A percentile compares a stretch with the other conserved stretches of the same genome.
These are phyloP conservation scores for Drosophila neotestacea DNA, from an alignment of 2,888 invertebrate species.

Conservation along the genomic window DNA sequence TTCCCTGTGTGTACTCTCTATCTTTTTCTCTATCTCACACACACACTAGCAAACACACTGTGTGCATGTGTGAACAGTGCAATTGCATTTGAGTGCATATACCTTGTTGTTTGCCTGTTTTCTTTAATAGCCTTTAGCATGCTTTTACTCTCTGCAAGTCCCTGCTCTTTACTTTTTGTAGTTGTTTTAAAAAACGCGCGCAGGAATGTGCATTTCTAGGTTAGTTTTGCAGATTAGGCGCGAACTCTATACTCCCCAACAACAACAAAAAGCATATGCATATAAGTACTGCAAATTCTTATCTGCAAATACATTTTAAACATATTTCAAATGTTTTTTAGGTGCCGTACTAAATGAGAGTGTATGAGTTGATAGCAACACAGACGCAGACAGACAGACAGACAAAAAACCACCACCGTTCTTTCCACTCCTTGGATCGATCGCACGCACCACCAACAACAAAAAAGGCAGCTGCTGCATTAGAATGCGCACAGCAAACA, in stretches of 20 bases:
- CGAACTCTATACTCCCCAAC: slow-evolving; percentile 28
- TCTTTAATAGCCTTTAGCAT: slow-evolving; percentile 35
- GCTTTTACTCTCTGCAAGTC: slow-evolving; percentile 34
- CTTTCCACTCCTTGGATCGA: slow-evolving; percentile 1
- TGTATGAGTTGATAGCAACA: not conserved
- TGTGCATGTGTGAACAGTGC: slow-evolving; percentile 33
- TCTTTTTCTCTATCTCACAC: slow-evolving; percentile 22
- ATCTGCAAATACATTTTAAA: slow-evolving; percentile 12
- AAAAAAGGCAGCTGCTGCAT: slow-evolving; percentile 69
- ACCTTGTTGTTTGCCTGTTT: slow-evolving; percentile 27
- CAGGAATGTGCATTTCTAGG: slow-evolving; percentile 52
- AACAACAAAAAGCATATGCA: slow-evolving; percentile 4
- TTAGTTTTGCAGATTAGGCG: slow-evolving; percentile 56
- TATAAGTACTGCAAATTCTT: slow-evolving; percentile 15
- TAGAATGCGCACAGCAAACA: slow-evolving; percentile 49
- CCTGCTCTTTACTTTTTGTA: slow-evolving; percentile 32
- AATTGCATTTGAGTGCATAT: slow-evolving; percentile 48
- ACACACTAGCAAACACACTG: slow-evolving; percentile 14
- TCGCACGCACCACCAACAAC: slow-evolving; percentile 51
- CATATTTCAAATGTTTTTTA: slow-evolving; percentile 6
- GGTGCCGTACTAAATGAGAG: not conserved
- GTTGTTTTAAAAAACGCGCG: slow-evolving; percentile 44
- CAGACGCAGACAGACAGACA: slow-evolving; percentile 4
- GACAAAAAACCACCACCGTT: slow-evolving; percentile 54
- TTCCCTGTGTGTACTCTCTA: slow-evolving; percentile 41